These are phyloP conservation scores for Eilema griseolum DNA, from an alignment of 2,888 invertebrate species.

Conservation along the genomic window DNA sequence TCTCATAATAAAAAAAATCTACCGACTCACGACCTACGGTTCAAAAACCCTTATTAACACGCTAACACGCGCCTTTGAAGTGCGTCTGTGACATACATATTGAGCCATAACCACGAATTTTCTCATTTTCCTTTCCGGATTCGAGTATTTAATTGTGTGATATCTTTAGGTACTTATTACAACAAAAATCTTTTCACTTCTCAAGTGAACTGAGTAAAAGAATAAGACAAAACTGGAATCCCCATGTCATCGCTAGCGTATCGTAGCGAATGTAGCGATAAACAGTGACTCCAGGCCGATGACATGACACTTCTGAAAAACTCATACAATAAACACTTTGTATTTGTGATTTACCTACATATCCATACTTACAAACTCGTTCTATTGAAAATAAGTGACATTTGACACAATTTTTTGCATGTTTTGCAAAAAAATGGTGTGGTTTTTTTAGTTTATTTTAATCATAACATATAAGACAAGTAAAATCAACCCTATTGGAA, in stretches of 20 bases:
- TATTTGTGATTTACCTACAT: slow-evolving; percentile 64
- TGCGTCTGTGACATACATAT: not conserved
- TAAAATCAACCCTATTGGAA: too few species aligned
- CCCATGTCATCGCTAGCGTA: slow-evolving; percentile 45
- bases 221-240: not conserved
- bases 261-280: slow-evolving; percentile 54
- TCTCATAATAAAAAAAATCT: not conserved
- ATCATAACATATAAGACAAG: too few species aligned
- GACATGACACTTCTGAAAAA: slow-evolving; percentile 77
- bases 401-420: too few species aligned
- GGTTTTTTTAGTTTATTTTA: too few species aligned
- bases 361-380: slow-evolving; percentile 29
- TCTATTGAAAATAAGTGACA: too few species aligned
- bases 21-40: not conserved
- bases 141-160: not conserved
- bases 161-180: not conserved
- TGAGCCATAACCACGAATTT: not conserved
- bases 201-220: not conserved
- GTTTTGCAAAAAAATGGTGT: too few species aligned
- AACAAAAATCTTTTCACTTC: not conserved
- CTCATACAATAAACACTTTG: slow-evolving; percentile 59
- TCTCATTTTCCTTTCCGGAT: not conserved
- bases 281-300: slow-evolving; percentile 66
- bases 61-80: not conserved
- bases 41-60: not conserved